Conservation (phyloP, 2,888 invertebrate species). For the Rhorus exstirpatorius region DNA sequence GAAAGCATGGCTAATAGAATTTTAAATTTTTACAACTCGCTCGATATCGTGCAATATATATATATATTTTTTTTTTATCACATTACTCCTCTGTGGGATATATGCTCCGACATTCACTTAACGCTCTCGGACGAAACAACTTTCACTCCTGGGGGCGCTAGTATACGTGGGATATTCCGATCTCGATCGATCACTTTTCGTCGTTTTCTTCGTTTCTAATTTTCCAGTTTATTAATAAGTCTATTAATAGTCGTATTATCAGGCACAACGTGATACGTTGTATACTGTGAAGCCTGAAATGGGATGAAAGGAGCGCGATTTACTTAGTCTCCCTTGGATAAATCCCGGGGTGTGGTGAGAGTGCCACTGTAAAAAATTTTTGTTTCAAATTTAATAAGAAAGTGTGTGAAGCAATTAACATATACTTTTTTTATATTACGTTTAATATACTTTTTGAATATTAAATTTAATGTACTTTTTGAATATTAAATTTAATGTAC, state of each 20-base stretch:
- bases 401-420: too few relatives aligned
- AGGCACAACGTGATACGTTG: too few relatives aligned
- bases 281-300: too few relatives aligned
- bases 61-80: constrained; percentile 3
- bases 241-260: constrained; percentile 1
- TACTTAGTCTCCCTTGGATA: too few relatives aligned
- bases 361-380: too few relatives aligned
- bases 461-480: too few relatives aligned
- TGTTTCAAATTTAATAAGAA: too few relatives aligned
- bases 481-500: too few relatives aligned
- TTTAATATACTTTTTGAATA: too few relatives aligned
- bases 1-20: constrained; percentile 59
- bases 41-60: constrained; percentile 22
- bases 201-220: constrained; percentile 52
- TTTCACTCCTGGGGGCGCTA: constrained; percentile 64
- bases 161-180: constrained; percentile 6
- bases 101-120: constrained; percentile 43
- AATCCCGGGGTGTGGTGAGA: too few relatives aligned
- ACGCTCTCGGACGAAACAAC: constrained; percentile 57
- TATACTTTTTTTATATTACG: too few relatives aligned
- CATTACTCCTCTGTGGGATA: constrained; percentile 32
- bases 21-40: constrained; percentile 5
- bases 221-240: constrained; percentile 60
- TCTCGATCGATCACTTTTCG: constrained; percentile 34
- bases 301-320: too few relatives aligned